phyloP scores from a whole-genome alignment of 2,113 vertebrate genomes.

The Rattus rattus region DNA sequence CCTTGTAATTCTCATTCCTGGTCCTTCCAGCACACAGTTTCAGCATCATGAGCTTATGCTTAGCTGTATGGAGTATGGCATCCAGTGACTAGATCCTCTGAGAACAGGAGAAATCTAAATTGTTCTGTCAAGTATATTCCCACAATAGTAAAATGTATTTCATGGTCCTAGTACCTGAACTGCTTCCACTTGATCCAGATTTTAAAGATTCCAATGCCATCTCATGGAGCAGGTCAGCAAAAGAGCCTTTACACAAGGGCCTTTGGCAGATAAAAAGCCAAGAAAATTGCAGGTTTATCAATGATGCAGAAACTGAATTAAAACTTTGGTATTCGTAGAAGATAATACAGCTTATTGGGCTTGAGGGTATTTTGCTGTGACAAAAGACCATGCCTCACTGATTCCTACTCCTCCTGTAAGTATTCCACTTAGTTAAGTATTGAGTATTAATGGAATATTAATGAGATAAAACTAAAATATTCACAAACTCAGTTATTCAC shows the following conservation, averaged over 20 bases:
- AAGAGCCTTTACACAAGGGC: background rate
- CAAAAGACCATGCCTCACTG: background rate
- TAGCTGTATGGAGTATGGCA: background rate
- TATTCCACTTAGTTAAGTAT: background rate
- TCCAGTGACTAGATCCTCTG: rapidly evolving
- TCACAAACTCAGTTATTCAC: background rate
- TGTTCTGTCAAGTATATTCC: too few relatives aligned
- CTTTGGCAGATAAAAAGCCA: background rate
- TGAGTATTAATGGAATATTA: background rate
- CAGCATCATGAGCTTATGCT: background rate
- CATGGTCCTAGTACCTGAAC: background rate
- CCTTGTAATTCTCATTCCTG: background rate
- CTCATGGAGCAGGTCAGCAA: too few relatives aligned
- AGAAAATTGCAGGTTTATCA: background rate
- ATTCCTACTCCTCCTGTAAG: background rate
- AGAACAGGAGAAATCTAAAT: background rate
- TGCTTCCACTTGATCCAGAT: background rate
- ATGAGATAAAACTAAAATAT: background rate
- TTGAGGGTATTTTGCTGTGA: background rate
- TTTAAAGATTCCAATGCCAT: background rate
- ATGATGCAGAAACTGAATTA: background rate
- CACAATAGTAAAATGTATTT: background rate
- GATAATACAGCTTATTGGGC: background rate
- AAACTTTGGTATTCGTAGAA: background rate
- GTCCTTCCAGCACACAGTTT: background rate